These are phyloP conservation scores for Meloidogyne exigua DNA, from an alignment of 1,140 invertebrate genomes.

Conservation along the genomic window DNA sequence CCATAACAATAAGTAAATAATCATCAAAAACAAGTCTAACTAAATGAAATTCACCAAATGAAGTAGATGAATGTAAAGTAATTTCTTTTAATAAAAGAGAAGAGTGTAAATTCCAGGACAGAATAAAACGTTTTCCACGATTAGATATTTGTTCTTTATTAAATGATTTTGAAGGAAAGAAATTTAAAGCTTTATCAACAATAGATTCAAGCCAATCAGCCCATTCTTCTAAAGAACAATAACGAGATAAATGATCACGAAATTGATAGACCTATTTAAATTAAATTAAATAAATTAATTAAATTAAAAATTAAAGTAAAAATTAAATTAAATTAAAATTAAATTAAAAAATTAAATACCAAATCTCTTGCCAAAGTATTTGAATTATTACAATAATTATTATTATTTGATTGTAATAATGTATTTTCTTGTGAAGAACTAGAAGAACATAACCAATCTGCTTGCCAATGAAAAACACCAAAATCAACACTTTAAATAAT, in stretches of 20 bases:
- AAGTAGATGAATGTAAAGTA: constrained; percentile 88
- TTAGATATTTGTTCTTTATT: constrained; percentile 67
- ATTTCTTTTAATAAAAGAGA: constrained; percentile 93
- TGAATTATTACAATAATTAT: not conserved
- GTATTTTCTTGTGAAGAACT: not conserved
- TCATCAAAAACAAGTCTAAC: constrained; percentile 80
- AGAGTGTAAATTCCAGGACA: constrained; percentile 99
- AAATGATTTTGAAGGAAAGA: constrained; percentile 70
- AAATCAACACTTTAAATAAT: constrained; percentile 49
- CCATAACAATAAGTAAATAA: constrained; percentile 98
- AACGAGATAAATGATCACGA: constrained; percentile 75
- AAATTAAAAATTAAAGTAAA: no score
- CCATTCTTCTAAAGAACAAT: constrained; percentile 93
- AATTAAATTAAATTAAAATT: not conserved
- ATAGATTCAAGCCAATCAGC: constrained; percentile 91
- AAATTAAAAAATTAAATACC: no score
- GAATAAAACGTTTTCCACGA: constrained; percentile 78
- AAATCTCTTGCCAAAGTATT: constrained; percentile 55
- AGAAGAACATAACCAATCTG: constrained; percentile 68
- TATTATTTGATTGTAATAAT: no score
- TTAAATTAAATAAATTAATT: not conserved
- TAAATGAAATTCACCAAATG: constrained; percentile 97
- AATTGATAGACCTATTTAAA: constrained; percentile 40
- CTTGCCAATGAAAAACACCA: constrained; percentile 70
- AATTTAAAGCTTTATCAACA: constrained; percentile 80